phyloP scores from a whole-genome alignment of 2,113 vertebrate genomes.

The Percopsis transmontana region DNA sequence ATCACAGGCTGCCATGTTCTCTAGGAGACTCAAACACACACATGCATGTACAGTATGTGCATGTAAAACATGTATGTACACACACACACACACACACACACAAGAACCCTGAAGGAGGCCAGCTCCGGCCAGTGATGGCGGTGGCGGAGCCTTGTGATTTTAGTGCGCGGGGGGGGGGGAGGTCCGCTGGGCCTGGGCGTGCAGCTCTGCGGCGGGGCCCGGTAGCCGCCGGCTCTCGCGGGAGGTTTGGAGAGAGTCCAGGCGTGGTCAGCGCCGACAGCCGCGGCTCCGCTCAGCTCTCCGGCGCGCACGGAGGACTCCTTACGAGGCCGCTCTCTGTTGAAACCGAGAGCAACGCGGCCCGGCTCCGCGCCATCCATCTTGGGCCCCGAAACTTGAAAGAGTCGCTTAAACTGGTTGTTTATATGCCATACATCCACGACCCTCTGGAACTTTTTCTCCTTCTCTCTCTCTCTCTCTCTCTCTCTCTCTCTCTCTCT shows the following conservation, averaged over 20 bases:
- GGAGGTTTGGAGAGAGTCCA: slow-evolving; percentile 59
- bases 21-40: slow-evolving; percentile 19
- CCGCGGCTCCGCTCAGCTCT: slow-evolving; percentile 58
- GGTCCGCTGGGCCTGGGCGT: slow-evolving; percentile 52
- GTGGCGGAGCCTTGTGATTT: slow-evolving; percentile 55
- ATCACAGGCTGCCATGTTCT: slow-evolving; percentile 53
- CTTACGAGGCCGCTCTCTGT: slow-evolving; percentile 39
- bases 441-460: slow-evolving; percentile 10
- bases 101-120: background rate
- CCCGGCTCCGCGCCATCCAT: background rate
- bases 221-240: slow-evolving; percentile 29
- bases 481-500: background rate
- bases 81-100: background rate
- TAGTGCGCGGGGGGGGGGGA: slow-evolving; percentile 32
- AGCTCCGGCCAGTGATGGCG: slow-evolving; percentile 45
- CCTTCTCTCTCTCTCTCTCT: slow-evolving; percentile 7
- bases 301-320: slow-evolving; percentile 25
- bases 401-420: too few relatives aligned
- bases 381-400: background rate
- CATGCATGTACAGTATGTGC: background rate
- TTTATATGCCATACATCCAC: background rate
- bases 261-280: slow-evolving; percentile 63
- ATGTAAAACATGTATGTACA: background rate
- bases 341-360: slow-evolving; percentile 9
- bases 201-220: slow-evolving; percentile 61